Percentiles rank a stretch among this genome's conserved stretches.
phyloP scores from a whole-genome alignment of 2,113 vertebrate species.

The Vulpes lagopus region DNA sequence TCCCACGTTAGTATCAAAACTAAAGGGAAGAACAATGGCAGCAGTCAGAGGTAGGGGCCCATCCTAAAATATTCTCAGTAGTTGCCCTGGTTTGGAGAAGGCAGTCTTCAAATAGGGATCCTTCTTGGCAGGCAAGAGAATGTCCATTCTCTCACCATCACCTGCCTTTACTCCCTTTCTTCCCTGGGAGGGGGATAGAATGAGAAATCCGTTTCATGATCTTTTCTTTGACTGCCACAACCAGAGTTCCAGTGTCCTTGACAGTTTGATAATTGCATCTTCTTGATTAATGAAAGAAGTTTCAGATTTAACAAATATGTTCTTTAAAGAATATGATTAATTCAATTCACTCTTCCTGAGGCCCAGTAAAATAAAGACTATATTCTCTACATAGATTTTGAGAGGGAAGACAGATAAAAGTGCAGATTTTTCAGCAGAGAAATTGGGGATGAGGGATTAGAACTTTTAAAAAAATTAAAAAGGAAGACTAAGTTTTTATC shows the following conservation, averaged over 20 bases:
- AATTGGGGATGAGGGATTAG: conserved; percentile 2
- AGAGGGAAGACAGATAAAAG: background rate
- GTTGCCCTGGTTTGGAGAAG: background rate
- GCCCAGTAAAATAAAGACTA: background rate
- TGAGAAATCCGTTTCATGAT: background rate
- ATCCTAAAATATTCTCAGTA: background rate
- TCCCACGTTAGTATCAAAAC: background rate
- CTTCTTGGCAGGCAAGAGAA: background rate
- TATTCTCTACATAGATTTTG: background rate
- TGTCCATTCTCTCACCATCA: background rate
- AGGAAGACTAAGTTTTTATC: conserved; percentile 78
- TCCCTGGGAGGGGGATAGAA: background rate
- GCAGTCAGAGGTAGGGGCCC: background rate
- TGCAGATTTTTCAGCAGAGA: background rate
- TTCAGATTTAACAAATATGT: conserved; percentile 40
- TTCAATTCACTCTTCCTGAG: background rate
- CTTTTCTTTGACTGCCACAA: background rate
- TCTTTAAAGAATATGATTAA: conserved; percentile 22
- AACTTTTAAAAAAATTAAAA: conserved; percentile 59
- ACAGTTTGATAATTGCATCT: background rate
- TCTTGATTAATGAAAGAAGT: conserved; percentile 3
- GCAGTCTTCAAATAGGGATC: background rate
- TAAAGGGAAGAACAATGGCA: background rate
- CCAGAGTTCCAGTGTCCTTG: background rate
- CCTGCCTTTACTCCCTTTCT: background rate